Evolutionary conservation across 2,888 invertebrate species (phyloP), one percentile per base, ranked within the genome.

Genomic region (Agonopterix alstromeriana): DNA sequence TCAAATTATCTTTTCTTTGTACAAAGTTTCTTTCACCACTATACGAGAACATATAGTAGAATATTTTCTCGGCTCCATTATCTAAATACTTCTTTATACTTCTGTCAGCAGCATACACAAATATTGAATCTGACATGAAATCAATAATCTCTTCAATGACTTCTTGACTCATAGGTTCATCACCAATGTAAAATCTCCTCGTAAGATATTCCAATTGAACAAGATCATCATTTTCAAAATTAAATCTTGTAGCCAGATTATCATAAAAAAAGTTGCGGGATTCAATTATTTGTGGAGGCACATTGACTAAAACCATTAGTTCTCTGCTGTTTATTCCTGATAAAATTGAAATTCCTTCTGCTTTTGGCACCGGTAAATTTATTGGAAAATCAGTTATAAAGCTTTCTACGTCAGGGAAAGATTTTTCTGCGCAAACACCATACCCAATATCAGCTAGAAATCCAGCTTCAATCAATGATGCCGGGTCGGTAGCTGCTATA

Each of bases 21-120:
- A 50, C 41, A n/a, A 50, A 56, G 54, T 70, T 78, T 47, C 67
- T 60, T 3, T 49, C 65, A n/a, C 82, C 78, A 8, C 50, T 54
- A 35, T 80, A 80, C 0, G 73, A 61, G 58, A 84, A 83, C 53
- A 77, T 52, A 12, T 82, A 83, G 11, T 71, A 70, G 47, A 61
- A 83, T n/a, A 82, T 65, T 5, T 62, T 49, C 0, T 55, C 53
- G 1, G 65, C 70, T 8, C 55, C 58, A 45, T 56, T 65, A 1
- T 63, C 56, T 2, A 73, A 46, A 53, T 61, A 77, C 43, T 64
- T 71, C 4, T 52, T 49, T 1, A 81, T 60, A 47, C 61, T 68
- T 53, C 73, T 65, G 10, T 71, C 67, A 1, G 63, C 50, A 0
- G 81, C 76, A 53, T 77, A 59, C 11, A 52, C 61, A 45, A 67